These are phyloP conservation scores for Egretta garzetta DNA, from an alignment of 2,113 vertebrate species.

Conservation along the genomic window DNA sequence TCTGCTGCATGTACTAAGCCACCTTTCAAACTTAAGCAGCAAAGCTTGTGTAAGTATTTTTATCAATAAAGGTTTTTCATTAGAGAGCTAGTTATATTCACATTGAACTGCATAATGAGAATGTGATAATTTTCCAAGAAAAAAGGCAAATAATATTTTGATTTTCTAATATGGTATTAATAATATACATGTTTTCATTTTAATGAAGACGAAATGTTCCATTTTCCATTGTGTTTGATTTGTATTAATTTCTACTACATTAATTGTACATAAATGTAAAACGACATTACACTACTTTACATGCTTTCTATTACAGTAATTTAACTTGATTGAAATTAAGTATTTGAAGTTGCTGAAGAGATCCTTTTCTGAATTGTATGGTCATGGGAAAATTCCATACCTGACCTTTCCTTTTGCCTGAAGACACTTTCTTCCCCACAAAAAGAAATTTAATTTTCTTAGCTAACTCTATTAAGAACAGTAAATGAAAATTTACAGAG, in stretches of 20 bases:
- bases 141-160: neutral
- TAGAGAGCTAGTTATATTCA: neutral
- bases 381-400: neutral
- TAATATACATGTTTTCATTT: neutral
- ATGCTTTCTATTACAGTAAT: neutral
- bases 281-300: neutral
- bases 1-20: fast-evolving
- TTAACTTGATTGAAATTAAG: neutral
- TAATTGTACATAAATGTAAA: neutral
- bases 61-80: neutral
- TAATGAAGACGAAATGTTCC: neutral
- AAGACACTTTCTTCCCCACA: neutral
- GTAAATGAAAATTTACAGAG: neutral
- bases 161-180: neutral
- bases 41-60: neutral
- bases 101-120: neutral
- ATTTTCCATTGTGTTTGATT: neutral
- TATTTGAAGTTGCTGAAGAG: neutral
- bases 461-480: neutral
- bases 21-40: neutral
- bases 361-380: neutral
- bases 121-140: neutral
- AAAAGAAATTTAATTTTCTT: neutral
- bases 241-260: neutral
- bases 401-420: neutral